Percentiles rank a stretch among this genome's conserved stretches.
Evolutionary conservation across 2,888 invertebrate genomes (phyloP).

Genomic region (Megastigmus dorsalis): DNA sequence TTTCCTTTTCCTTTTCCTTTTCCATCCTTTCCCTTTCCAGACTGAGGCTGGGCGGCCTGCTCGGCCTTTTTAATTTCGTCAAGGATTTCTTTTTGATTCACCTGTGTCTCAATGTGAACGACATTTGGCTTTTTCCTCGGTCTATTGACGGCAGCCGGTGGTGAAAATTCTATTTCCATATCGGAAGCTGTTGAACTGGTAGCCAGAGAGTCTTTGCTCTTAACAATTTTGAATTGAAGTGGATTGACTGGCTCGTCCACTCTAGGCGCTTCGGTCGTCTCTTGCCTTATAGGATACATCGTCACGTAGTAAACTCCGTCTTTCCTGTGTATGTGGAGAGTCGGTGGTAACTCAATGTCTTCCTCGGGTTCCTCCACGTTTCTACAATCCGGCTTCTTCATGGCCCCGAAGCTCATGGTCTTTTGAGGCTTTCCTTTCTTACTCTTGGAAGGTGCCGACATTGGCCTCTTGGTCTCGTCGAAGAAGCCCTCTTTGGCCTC

Average conservation of each 20-base stretch:
- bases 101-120: conserved; percentile 70
- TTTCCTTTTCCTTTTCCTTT: conserved; percentile 45
- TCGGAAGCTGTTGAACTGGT: conserved; percentile 71
- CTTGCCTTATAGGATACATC: conserved; percentile 72
- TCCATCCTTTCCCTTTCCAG: conserved; percentile 55
- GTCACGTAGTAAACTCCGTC: conserved; percentile 72
- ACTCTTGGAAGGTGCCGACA: conserved; percentile 45
- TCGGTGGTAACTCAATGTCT: conserved; percentile 66
- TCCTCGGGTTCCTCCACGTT: conserved; percentile 57
- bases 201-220: conserved; percentile 64
- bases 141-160: conserved; percentile 70
- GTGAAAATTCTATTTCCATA: conserved; percentile 73
- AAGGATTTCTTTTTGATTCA: conserved; percentile 69
- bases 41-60: too few species aligned
- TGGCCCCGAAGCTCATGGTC: conserved; percentile 50
- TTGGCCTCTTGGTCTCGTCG: conserved; percentile 45
- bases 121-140: conserved; percentile 68
- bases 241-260: conserved; percentile 69
- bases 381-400: conserved; percentile 54
- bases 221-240: conserved; percentile 70
- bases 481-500: conserved; percentile 59
- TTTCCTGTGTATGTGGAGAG: conserved; percentile 69
- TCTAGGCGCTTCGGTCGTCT: conserved; percentile 58
- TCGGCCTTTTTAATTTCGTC: conserved; percentile 61
- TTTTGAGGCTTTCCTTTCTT: conserved; percentile 44